Conservation (phyloP, 2,888 invertebrate genomes). For the Coenonympha arcania region DNA sequence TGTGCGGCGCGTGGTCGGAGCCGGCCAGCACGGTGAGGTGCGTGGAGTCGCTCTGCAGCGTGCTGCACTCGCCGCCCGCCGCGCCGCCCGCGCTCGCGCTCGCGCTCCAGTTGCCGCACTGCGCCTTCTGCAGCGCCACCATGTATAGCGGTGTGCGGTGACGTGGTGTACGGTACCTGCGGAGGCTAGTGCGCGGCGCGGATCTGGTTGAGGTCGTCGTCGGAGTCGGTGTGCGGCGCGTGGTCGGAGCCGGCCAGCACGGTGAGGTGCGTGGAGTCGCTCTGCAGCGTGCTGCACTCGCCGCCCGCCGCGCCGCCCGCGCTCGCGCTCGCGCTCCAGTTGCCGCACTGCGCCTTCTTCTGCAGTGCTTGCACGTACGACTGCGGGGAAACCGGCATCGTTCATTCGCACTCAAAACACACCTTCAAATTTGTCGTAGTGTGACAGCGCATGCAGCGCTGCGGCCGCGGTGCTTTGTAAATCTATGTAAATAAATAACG, state of each 20-base stretch:
- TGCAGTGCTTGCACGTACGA: slow-evolving; percentile 86
- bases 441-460: no score
- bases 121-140: no score
- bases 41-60: slow-evolving; percentile 85
- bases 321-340: slow-evolving; percentile 51
- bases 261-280: slow-evolving; percentile 84
- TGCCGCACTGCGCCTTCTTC: slow-evolving; percentile 78
- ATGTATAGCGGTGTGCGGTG: no score
- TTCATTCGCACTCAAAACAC: no score
- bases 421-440: no score
- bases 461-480: no score
- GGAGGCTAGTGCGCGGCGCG: slow-evolving; percentile 43
- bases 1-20: slow-evolving; percentile 72
- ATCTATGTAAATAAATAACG: no score
- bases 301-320: slow-evolving; percentile 76
- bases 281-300: slow-evolving; percentile 83
- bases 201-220: slow-evolving; percentile 69
- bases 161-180: slow-evolving; percentile 63
- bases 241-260: slow-evolving; percentile 80
- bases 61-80: no score
- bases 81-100: no score
- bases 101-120: no score
- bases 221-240: slow-evolving; percentile 74
- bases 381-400: slow-evolving; percentile 60
- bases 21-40: slow-evolving; percentile 85